Percentiles rank a stretch among this genome's conserved stretches.
Evolutionary conservation across 2,888 invertebrate genomes (phyloP).

Genomic region (Eristalis arbustorum): DNA sequence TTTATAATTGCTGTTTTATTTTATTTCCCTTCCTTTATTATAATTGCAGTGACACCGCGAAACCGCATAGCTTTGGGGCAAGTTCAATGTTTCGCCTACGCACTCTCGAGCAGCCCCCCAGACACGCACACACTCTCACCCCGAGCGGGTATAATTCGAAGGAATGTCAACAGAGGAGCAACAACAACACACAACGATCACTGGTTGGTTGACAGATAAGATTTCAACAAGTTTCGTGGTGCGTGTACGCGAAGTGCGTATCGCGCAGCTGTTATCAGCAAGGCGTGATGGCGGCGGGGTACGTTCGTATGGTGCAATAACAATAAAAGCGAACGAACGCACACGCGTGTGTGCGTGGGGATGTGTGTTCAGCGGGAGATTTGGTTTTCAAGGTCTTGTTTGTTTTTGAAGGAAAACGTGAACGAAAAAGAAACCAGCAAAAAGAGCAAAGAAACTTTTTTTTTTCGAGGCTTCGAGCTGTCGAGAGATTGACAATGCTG

Average conservation of each 20-base stretch:
- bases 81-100: slow-evolving; percentile 53
- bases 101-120: background rate
- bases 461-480: background rate
- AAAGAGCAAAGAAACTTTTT: background rate
- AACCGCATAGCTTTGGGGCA: slow-evolving; percentile 38
- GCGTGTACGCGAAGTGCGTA: slow-evolving; percentile 21
- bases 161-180: background rate
- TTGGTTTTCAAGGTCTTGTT: slow-evolving; percentile 64
- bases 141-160: slow-evolving; percentile 10
- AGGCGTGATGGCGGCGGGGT: background rate
- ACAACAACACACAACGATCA: background rate
- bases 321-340: background rate
- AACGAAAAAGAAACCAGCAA: background rate
- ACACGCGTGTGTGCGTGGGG: slow-evolving; percentile 2
- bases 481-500: background rate
- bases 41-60: slow-evolving; percentile 58
- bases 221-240: slow-evolving; percentile 51
- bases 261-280: slow-evolving; percentile 52
- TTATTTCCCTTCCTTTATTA: slow-evolving; percentile 8
- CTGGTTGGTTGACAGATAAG: slow-evolving; percentile 39
- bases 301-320: background rate
- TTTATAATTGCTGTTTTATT: slow-evolving; percentile 28
- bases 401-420: slow-evolving; percentile 17
- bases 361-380: slow-evolving; percentile 22
- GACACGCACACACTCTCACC: background rate